These are phyloP conservation scores for Sphaerodactylus townsendi DNA, from an alignment of 2,113 vertebrate genomes.

Conservation along the genomic window DNA sequence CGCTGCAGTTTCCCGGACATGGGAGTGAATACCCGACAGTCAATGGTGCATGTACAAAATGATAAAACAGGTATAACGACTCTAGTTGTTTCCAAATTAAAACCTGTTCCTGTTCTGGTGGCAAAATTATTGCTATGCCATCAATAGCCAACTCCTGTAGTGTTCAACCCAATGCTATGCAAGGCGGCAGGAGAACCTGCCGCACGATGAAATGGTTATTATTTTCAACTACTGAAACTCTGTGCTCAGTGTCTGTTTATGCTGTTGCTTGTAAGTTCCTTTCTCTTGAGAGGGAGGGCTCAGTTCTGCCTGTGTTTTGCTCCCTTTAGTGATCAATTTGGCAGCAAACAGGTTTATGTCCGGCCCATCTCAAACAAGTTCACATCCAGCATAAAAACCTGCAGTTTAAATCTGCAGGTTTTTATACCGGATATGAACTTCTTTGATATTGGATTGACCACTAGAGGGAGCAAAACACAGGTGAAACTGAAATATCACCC, in stretches of 20 bases:
- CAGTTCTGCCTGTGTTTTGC: no score
- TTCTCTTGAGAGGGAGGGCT: no score
- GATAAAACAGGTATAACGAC: slow-evolving; percentile 46
- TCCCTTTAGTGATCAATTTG: no score
- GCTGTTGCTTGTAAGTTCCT: no score
- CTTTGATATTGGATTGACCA: no score
- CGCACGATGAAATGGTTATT: background rate
- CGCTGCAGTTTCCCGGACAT: slow-evolving; percentile 28
- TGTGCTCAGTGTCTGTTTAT: background rate
- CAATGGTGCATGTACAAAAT: slow-evolving; percentile 47
- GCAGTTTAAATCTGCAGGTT: no score
- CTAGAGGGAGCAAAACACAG: no score
- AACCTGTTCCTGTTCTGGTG: background rate
- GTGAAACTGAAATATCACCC: no score
- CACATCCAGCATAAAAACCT: no score
- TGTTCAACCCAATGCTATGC: background rate
- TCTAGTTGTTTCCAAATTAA: background rate
- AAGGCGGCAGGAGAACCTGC: background rate
- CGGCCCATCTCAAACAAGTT: no score
- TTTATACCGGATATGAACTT: no score
- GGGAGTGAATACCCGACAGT: slow-evolving; percentile 50
- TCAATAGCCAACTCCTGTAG: background rate
- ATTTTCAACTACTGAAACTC: background rate
- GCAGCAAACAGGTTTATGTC: no score
- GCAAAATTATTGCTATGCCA: background rate